Percentiles rank a stretch among this genome's conserved stretches.
These are phyloP conservation scores for Drosophila sordidula DNA, from an alignment of 2,888 invertebrate species.

Conservation along the genomic window DNA sequence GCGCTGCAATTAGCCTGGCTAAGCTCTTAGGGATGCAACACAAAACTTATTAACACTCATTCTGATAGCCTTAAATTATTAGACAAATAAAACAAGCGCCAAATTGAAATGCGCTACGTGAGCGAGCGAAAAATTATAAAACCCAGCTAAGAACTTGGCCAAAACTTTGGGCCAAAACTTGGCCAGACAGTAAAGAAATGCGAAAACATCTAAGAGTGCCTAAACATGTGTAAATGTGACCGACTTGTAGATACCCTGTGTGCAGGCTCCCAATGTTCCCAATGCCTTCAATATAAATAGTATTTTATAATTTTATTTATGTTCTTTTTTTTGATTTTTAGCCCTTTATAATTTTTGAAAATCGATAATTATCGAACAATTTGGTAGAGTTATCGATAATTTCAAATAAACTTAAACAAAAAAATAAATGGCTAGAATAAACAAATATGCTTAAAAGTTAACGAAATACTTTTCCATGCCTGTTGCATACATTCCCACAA, in stretches of 20 bases:
- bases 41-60: constrained; percentile 40
- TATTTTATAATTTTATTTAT: no score
- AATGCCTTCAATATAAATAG: no score
- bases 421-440: no score
- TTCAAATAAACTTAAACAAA: no score
- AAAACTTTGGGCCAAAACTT: constrained; percentile 33
- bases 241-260: not conserved
- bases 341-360: no score
- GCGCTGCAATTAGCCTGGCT: not conserved
- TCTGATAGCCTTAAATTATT: constrained; percentile 37
- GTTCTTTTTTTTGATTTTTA: no score
- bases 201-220: not conserved
- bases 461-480: no score
- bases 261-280: not conserved
- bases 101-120: constrained; percentile 44
- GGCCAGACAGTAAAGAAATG: constrained; percentile 1
- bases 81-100: constrained; percentile 30
- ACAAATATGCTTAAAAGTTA: no score
- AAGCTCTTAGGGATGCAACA: constrained; percentile 11
- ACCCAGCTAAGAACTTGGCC: constrained; percentile 32
- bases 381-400: no score
- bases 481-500: no score
- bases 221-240: not conserved
- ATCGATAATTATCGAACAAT: no score
- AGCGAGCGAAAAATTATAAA: constrained; percentile 21